Base-by-base conservation (phyloP, 1,140 invertebrate genomes). In the Saxidomus purpurata region DNA sequence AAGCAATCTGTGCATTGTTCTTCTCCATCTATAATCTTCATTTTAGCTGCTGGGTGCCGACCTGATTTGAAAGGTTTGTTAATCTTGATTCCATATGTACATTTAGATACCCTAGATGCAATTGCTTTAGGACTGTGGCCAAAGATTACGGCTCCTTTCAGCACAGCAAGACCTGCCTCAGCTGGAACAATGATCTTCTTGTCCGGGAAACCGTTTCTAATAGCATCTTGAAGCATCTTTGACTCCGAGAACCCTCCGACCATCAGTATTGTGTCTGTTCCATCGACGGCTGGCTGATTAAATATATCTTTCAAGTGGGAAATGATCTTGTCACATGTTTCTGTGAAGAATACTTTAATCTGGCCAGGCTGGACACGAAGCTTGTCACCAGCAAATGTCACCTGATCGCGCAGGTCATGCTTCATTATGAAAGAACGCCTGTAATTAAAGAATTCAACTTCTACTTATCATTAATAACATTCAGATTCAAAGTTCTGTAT, bases 201-300 rank as follows among this genome's bases (percentile, higher is more conserved):
- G n/a, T 77, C 40, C 17, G 69, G 55, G 47, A 89, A 89, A 3
- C 19, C 40, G 11, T 77, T 31, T 25, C 52, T 74, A 31, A 89
- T 28, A 25, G 49, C 55, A 4, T 76, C 25, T 11, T 85, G 81
- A 0, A 89, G 25, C 25, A 77, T 36, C 13, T 22, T 31, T 15
- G 81, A 89, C 25, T 89, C 88, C 11, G 88, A 84, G 43, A 84
- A 89, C 1, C 88, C 88, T 36, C 88, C 88, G 67, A 89, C 81
- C 80, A 82, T 61, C 22, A 82, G 25, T 40, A 82, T 82, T 8
- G 52, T 82, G n/a, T 82, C n/a, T 11, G 38, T 43, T 1, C 28
- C 28, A 6, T 4, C 0, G 1, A 85, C 19, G 9, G 43, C 17
- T 0, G 0, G 15, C 0, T 83, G 8, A 0, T 25, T 0, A 15